Base-by-base conservation (phyloP, 2,888 invertebrate genomes). In the Cantharis nigra region DNA sequence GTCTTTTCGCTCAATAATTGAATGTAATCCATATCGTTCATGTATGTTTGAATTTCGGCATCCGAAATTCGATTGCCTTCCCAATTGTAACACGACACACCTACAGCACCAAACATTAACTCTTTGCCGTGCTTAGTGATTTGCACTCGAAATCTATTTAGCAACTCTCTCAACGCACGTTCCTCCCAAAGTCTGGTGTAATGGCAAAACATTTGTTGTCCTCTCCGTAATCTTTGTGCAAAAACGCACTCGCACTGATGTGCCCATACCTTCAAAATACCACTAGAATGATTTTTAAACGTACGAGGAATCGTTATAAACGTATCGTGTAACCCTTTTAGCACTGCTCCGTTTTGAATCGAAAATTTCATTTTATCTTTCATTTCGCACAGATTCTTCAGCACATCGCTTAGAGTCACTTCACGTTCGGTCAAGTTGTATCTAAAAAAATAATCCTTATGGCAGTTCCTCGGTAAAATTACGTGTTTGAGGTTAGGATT, bases 151-250 rank as follows among this genome's bases (percentile, higher is more conserved):
- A 91, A 88, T 30, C 86, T 85, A 80, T 86, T 89, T 30, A 92
- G 84, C 18, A 93, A 89, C 77, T 91, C 90, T 76, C 87, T 90
- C 1, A 93, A 85, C 3, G 91, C 91, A 16, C 89, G 87, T 73
- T 92, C 91, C 73, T 92, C 92, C 91, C 93, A 93, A 79, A 93
- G 89, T 79, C 89, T 90, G 10, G 91, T 90, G 83, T 93, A 93
- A 72, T 93, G 88, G 74, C 90, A 90, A 81, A 92, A 89, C 85
- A 93, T 90, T 84, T 93, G 93, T 79, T 93, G 91, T n/a, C 91
- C 90, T 69, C 93, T 89, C 73, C 92, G 88, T 0, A 93, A 87
- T 49, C 92, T 89, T 83, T 93, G 92, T 0, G 92, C 93, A 14
- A 90, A 79, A 65, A 91, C 90, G 81, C 90, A 91, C 85, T 91